Evolutionary conservation across 2,113 vertebrate species (phyloP).

Genomic region (Chaenogobius annularis): DNA sequence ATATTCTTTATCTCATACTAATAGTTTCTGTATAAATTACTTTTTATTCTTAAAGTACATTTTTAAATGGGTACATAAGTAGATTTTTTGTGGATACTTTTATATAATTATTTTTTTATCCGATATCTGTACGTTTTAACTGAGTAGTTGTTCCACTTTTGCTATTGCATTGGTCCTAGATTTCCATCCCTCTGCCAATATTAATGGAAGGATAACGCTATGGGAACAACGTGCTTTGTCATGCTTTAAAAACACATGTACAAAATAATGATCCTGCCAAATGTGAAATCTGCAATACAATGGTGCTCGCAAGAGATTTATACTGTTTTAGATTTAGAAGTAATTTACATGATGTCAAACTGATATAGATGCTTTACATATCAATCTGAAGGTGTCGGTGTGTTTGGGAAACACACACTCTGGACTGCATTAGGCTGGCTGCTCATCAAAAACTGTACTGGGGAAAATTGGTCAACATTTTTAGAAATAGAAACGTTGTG

Average conservation of each 20-base stretch:
- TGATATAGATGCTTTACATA: background rate
- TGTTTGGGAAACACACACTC: background rate
- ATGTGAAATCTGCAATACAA: too few relatives aligned
- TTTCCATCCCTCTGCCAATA: too few relatives aligned
- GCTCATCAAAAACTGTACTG: too few relatives aligned
- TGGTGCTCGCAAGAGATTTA: background rate
- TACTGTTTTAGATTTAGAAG: background rate
- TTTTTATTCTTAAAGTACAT: too few relatives aligned
- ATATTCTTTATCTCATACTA: too few relatives aligned
- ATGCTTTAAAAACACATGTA: background rate
- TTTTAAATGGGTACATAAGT: too few relatives aligned
- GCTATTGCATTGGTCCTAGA: too few relatives aligned
- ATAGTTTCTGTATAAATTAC: too few relatives aligned
- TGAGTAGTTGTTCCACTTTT: too few relatives aligned
- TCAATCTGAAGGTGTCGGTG: background rate
- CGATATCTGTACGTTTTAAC: too few relatives aligned
- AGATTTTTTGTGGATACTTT: too few relatives aligned
- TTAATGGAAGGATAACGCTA: background rate
- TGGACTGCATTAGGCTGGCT: background rate
- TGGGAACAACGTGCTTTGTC: constrained; percentile 7
- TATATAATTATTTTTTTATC: too few relatives aligned
- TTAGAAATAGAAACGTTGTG: background rate
- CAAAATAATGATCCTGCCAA: background rate
- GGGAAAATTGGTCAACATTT: background rate
- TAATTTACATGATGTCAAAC: background rate